A percentile compares a stretch with the other conserved stretches of the same genome.
Conservation (phyloP, 2,888 invertebrate genomes). For the Athrips mouffetella region DNA sequence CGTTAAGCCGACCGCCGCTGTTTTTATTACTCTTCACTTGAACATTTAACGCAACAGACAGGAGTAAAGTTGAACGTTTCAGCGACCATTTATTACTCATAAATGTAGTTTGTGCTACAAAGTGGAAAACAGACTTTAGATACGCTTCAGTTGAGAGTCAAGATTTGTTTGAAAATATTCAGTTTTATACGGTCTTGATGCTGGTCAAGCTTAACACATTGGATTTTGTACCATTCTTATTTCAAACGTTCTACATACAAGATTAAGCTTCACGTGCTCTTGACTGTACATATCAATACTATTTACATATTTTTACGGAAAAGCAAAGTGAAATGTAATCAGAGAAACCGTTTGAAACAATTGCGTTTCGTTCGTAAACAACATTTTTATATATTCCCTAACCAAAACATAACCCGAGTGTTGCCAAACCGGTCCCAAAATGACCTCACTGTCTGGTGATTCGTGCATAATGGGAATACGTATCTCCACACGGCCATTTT, state of each 20-base stretch:
- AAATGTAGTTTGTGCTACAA: conserved; percentile 20
- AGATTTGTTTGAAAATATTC: background rate
- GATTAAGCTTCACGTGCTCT: no score
- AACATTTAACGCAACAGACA: conserved; percentile 32
- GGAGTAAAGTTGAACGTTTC: conserved; percentile 28
- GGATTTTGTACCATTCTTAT: no score
- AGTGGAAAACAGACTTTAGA: conserved; percentile 14
- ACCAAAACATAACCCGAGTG: conserved; percentile 33
- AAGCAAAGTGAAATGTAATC: background rate
- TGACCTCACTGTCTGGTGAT: conserved; percentile 64
- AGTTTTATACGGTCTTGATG: background rate
- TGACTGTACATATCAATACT: no score
- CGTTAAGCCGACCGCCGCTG: conserved; percentile 16
- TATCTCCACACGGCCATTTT: conserved; percentile 9
- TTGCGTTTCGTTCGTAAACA: conserved; percentile 19
- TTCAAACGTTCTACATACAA: no score
- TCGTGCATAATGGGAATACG: conserved; percentile 24
- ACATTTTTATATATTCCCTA: conserved; percentile 27
- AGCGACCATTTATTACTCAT: conserved; percentile 34
- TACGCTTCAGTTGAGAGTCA: no score
- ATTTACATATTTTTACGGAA: conserved; percentile 7
- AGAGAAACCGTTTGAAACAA: background rate
- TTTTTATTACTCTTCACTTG: conserved; percentile 39
- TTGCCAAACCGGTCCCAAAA: conserved; percentile 53
- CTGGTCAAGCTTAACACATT: no score